Base-by-base conservation (phyloP, 1,140 invertebrate genomes). In the Nymphalis io region DNA sequence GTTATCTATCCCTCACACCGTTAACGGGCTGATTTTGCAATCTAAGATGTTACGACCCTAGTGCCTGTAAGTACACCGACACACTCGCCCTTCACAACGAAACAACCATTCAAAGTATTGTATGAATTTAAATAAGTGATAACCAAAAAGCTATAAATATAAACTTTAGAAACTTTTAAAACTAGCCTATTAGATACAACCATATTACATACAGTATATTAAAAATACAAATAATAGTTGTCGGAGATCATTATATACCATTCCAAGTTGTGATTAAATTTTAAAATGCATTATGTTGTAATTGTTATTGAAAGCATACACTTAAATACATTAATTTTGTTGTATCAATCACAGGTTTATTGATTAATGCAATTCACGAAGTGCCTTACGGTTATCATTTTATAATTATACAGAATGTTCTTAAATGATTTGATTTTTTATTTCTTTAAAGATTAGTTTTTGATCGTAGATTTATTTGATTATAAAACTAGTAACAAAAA, bases 321-420 rank as follows among this genome's bases (percentile, higher is more conserved):
- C 62, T 61, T 60, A n/a, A 60, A 61, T 61, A 48, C 63, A 60
- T 63, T 40, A 63, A 53, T 55, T 53, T 53, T 63, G 66, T 66
- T 69, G 65, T 73, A 69, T 73, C 62, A 57, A 69, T 58, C 67
- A 73, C 46, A n/a, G 46, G 44, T 59, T 44, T 62, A 40, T 53
- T 72, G 71, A 73, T 73, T 73, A 73, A 73, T 73, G 71, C 57
- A 68, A 68, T 73, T 68, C 57, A 65, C 38, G 57, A 39, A 65
- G 65, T 48, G 44, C 33, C 57, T 62, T 60, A 64, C 66, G 58
- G 64, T 27, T 62, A 62, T 48, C n/a, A 39, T 63, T 23, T 20
- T 21, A 13, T 65, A 12, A 48, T 12, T 58, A 70, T 63, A 70
- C 53, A 70, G 48, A 13, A 4, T 62, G 68, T 27, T 63, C 40